Evolutionary conservation across 1,140 invertebrate species (phyloP).

Genomic region (Drosophila biarmipes): DNA sequence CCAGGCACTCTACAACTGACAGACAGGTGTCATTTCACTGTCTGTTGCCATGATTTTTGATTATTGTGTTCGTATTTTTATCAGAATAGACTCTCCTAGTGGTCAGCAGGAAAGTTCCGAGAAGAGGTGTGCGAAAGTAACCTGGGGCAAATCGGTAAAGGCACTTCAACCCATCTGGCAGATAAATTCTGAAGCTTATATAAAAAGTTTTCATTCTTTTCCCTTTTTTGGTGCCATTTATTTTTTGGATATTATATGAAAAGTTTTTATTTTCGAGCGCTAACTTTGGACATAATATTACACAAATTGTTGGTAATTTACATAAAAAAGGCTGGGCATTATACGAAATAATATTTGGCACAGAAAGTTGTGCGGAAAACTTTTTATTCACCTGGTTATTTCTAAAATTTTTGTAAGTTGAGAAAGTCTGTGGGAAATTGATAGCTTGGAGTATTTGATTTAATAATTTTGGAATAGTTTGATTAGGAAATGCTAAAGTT

Average conservation of each 20-base stretch:
- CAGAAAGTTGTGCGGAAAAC: slow-evolving; percentile 7
- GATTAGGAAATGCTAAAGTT: too few species aligned
- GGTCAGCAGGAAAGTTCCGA: slow-evolving; percentile 38
- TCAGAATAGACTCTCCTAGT: slow-evolving; percentile 38
- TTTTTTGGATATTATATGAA: slow-evolving; percentile 39
- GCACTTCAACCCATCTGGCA: slow-evolving; percentile 3
- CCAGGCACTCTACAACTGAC: slow-evolving; percentile 34
- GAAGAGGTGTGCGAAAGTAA: slow-evolving; percentile 31
- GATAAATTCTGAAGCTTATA: slow-evolving; percentile 31
- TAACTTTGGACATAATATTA: slow-evolving; percentile 68
- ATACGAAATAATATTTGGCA: slow-evolving; percentile 15
- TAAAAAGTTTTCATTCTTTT: slow-evolving; percentile 53
- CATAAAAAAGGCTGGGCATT: slow-evolving; percentile 41
- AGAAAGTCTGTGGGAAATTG: background rate
- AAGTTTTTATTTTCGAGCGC: slow-evolving; percentile 54
- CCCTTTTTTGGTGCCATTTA: background rate
- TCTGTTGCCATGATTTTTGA: slow-evolving; percentile 76
- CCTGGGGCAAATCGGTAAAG: slow-evolving; percentile 30
- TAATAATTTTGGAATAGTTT: background rate
- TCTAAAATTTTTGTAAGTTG: slow-evolving; percentile 19
- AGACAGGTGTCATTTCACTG: slow-evolving; percentile 71
- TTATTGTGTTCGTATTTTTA: slow-evolving; percentile 62
- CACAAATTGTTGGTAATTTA: slow-evolving; percentile 71
- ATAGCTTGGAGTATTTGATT: background rate
- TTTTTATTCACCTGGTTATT: slow-evolving; percentile 21